A percentile compares a stretch with the other conserved stretches of the same genome.
Evolutionary conservation across 2,797 vertebrate species (phyloP).

Genomic region (Rhinogobio ventralis): DNA sequence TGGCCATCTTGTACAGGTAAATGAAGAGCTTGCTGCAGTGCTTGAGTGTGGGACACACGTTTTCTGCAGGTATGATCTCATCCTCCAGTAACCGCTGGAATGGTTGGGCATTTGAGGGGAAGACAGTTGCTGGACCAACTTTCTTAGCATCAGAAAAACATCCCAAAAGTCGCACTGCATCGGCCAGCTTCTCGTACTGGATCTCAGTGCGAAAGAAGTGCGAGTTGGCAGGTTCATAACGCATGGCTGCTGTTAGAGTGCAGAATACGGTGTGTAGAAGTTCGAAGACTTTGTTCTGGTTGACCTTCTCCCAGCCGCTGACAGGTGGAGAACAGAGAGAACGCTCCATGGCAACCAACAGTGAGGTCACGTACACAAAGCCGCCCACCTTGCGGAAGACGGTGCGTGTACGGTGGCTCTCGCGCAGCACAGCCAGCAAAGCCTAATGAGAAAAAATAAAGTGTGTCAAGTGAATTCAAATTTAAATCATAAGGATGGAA

Average conservation of each 20-base stretch:
- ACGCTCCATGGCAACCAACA: constrained; percentile 96
- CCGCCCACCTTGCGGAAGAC: constrained; percentile 98
- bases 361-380: constrained; percentile 95
- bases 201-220: constrained; percentile 98
- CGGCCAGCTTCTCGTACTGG: constrained; percentile 97
- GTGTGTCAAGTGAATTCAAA: not conserved
- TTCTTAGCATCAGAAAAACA: constrained; percentile 96
- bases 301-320: constrained; percentile 92
- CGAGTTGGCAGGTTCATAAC: constrained; percentile 97
- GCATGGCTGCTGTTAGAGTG: constrained; percentile 97
- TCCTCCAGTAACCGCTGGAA: constrained; percentile 96
- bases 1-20: constrained; percentile 97
- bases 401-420: constrained; percentile 95
- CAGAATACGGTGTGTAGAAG: constrained; percentile 94
- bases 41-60: constrained; percentile 87
- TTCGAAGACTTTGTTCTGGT: constrained; percentile 95
- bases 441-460: constrained; percentile 74
- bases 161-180: constrained; percentile 93
- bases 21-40: constrained; percentile 98
- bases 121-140: constrained; percentile 77
- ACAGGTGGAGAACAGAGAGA: constrained; percentile 88
- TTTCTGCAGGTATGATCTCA: constrained; percentile 82
- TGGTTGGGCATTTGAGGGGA: constrained; percentile 87
- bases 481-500: not conserved
- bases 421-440: constrained; percentile 87